These are phyloP conservation scores for Nymphalis io DNA, from an alignment of 1,140 invertebrate species.

Conservation along the genomic window DNA sequence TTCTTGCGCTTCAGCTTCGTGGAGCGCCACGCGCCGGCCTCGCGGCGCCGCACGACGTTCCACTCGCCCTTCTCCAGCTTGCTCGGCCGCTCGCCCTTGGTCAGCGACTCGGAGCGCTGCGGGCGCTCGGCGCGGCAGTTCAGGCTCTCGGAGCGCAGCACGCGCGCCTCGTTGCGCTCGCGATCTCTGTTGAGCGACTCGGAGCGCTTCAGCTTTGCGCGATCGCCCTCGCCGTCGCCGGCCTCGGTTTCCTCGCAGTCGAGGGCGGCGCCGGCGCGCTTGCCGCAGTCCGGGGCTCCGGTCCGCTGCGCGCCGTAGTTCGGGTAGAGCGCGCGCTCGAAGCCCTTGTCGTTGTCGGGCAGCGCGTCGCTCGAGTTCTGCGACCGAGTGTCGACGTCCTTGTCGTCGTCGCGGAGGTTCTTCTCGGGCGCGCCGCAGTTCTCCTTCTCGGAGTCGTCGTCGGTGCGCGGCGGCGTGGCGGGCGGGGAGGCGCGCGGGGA, in stretches of 20 bases:
- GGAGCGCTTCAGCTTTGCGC: slow-evolving; percentile 80
- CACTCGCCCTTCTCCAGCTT: slow-evolving; percentile 92
- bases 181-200: slow-evolving; percentile 78
- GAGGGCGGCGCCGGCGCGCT: slow-evolving; percentile 56
- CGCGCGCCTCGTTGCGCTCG: slow-evolving; percentile 65
- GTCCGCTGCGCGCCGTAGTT: slow-evolving; percentile 28
- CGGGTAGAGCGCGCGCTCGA: slow-evolving; percentile 41
- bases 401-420: slow-evolving; percentile 51
- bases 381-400: slow-evolving; percentile 72
- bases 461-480: slow-evolving; percentile 31
- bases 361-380: slow-evolving; percentile 54
- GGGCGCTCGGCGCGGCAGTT: slow-evolving; percentile 77
- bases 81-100: slow-evolving; percentile 87
- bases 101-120: slow-evolving; percentile 85
- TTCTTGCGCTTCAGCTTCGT: slow-evolving; percentile 87
- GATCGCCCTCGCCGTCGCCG: slow-evolving; percentile 28
- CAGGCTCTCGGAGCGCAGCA: slow-evolving; percentile 82
- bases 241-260: slow-evolving; percentile 30
- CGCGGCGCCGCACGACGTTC: slow-evolving; percentile 87
- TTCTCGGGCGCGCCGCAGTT: slow-evolving; percentile 34
- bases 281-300: slow-evolving; percentile 47
- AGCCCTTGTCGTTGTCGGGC: slow-evolving; percentile 64
- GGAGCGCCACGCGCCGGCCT: slow-evolving; percentile 79
- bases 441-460: slow-evolving; percentile 60
- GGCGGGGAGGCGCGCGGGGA: slow-evolving; percentile 27